phyloP scores from a whole-genome alignment of 2,888 invertebrate species.

The Monochamus alternatus region DNA sequence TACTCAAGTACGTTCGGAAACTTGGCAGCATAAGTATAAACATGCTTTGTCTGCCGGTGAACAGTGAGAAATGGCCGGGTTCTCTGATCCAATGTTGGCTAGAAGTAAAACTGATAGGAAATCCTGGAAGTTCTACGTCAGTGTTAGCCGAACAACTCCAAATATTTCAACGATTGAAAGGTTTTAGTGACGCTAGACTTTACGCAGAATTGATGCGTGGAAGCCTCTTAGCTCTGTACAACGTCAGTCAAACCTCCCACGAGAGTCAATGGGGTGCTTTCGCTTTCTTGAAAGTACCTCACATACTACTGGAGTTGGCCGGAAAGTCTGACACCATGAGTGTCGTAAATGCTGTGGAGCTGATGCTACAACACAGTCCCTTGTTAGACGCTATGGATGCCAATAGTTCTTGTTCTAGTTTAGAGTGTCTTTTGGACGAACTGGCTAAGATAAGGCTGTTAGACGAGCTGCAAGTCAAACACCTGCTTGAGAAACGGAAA shows the following conservation, averaged over 20 bases:
- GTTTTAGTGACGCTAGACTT: conserved; percentile 84
- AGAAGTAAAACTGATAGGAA: conserved; percentile 87
- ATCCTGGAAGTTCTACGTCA: conserved; percentile 88
- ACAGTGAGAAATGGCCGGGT: conserved; percentile 64
- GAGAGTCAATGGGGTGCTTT: conserved; percentile 96
- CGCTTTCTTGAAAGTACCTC: conserved; percentile 92
- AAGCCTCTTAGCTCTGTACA: conserved; percentile 91
- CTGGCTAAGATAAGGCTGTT: conserved; percentile 86
- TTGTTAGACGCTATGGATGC: conserved; percentile 92
- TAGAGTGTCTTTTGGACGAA: conserved; percentile 88
- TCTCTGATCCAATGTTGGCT: conserved; percentile 80
- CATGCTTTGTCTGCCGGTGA: conserved; percentile 58
- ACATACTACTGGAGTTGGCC: conserved; percentile 75
- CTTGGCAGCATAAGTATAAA: conserved; percentile 61
- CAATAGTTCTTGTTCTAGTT: conserved; percentile 90
- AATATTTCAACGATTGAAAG: conserved; percentile 89
- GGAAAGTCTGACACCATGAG: conserved; percentile 60
- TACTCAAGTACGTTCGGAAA: conserved; percentile 57
- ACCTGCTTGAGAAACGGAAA: conserved; percentile 77
- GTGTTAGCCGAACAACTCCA: conserved; percentile 87
- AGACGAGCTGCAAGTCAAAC: conserved; percentile 83
- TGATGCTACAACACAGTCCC: conserved; percentile 88
- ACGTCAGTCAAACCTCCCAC: conserved; percentile 86
- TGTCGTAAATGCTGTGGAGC: conserved; percentile 87
- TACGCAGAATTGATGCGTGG: conserved; percentile 93